Conservation (phyloP, 2,113 vertebrate species). For the Rhea pennata region DNA sequence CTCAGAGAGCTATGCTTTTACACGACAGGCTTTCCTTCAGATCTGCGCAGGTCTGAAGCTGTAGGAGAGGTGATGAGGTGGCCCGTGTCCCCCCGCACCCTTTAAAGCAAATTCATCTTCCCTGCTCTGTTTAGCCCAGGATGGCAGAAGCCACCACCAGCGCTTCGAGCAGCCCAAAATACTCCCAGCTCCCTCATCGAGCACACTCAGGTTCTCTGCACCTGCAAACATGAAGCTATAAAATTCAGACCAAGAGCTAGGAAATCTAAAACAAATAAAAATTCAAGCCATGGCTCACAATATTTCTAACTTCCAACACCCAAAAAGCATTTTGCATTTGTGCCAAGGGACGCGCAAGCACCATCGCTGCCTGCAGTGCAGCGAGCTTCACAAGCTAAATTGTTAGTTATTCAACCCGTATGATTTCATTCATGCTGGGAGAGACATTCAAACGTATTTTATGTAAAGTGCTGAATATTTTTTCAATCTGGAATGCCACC, state of each 20-base stretch:
- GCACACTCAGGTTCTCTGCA: accelerated
- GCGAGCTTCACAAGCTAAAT: neutral
- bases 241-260: neutral
- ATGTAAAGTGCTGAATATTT: neutral
- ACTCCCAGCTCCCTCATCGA: accelerated
- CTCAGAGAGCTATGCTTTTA: neutral
- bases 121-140: neutral
- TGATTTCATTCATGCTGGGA: neutral
- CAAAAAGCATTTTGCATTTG: neutral
- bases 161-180: neutral
- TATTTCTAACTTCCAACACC: neutral
- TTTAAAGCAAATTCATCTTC: neutral
- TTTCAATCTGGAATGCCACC: neutral
- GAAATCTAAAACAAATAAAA: neutral
- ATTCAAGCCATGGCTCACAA: neutral
- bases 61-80: neutral
- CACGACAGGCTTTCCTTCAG: neutral
- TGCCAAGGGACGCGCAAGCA: neutral
- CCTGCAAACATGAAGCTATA: neutral
- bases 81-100: accelerated
- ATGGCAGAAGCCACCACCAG: accelerated
- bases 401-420: neutral
- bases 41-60: accelerated
- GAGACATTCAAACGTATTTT: neutral
- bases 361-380: neutral